Percentiles rank a stretch among this genome's conserved stretches.
Evolutionary conservation across 2,113 vertebrate genomes (phyloP).

Genomic region (Kryptolebias marmoratus): DNA sequence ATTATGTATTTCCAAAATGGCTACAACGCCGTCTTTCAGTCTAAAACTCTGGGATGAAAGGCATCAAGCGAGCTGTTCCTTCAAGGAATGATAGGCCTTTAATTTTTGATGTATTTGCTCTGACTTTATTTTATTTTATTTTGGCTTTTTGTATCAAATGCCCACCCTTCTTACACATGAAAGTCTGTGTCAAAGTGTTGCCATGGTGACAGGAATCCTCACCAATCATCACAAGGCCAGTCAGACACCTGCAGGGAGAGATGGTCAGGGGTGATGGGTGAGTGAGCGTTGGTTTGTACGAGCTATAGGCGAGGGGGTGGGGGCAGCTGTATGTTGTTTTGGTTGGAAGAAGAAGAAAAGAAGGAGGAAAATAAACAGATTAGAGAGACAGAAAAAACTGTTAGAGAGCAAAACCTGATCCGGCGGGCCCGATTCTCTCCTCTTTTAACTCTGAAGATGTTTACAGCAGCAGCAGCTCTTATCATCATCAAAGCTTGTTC

Average conservation of each 20-base stretch:
- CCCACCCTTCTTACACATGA: conserved; percentile 2
- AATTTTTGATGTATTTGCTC: background rate
- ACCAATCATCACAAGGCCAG: conserved; percentile 40
- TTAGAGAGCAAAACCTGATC: conserved; percentile 26
- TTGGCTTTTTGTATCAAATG: conserved; percentile 12
- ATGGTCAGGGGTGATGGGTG: conserved; percentile 26
- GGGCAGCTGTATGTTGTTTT: conserved; percentile 18
- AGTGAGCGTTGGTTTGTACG: background rate
- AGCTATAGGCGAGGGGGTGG: background rate
- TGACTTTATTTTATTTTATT: background rate
- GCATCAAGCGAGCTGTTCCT: too few species aligned
- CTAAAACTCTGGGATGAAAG: too few species aligned
- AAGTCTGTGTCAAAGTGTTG: conserved; percentile 55
- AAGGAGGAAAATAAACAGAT: conserved; percentile 13
- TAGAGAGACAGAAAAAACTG: conserved; percentile 2
- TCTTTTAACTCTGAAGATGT: conserved; percentile 58
- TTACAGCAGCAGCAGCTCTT: conserved; percentile 65
- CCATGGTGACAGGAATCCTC: conserved; percentile 56
- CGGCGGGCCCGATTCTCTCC: conserved; percentile 46
- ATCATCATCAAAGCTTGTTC: conserved; percentile 68
- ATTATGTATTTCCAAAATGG: too few species aligned
- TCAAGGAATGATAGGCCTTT: too few species aligned
- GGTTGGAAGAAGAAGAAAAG: conserved; percentile 1
- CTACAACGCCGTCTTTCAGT: too few species aligned
- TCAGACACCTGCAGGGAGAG: conserved; percentile 42